These are phyloP conservation scores for Eugnorisma glareosa DNA, from an alignment of 2,888 invertebrate genomes.

Conservation along the genomic window DNA sequence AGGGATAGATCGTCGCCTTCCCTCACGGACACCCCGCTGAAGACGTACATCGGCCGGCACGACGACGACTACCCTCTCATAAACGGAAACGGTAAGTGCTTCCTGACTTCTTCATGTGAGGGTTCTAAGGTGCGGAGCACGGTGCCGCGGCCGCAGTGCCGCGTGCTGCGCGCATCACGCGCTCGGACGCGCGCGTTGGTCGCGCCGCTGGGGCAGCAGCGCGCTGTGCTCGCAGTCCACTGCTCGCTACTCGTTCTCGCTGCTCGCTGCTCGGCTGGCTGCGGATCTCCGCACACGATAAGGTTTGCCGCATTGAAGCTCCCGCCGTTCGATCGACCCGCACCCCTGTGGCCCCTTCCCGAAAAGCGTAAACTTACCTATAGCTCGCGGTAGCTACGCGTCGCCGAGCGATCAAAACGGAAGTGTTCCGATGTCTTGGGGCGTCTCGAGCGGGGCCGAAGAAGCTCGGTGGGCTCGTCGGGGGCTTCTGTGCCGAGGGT, in stretches of 20 bases:
- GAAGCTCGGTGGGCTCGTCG: not conserved
- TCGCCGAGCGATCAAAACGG: constrained; percentile 41
- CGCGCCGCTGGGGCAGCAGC: constrained; percentile 64
- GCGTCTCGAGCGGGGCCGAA: constrained; percentile 32
- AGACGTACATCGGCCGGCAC: constrained; percentile 96
- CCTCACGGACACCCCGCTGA: constrained; percentile 96
- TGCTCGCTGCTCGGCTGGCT: constrained; percentile 46
- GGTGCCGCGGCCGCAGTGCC: constrained; percentile 28
- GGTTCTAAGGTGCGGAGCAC: constrained; percentile 1
- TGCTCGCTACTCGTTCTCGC: constrained; percentile 16
- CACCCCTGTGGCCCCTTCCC: constrained; percentile 74
- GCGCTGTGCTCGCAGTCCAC: constrained; percentile 66
- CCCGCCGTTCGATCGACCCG: constrained; percentile 85
- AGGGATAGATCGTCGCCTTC: constrained; percentile 97
- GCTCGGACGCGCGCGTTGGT: constrained; percentile 59
- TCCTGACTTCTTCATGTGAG: constrained; percentile 39
- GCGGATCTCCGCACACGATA: constrained; percentile 72
- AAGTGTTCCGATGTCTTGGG: constrained; percentile 38
- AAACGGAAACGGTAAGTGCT: constrained; percentile 93
- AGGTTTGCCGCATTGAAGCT: constrained; percentile 86
- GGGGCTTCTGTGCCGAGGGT: constrained; percentile 55
- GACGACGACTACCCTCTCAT: constrained; percentile 95
- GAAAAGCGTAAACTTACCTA: constrained; percentile 72
- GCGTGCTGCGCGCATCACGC: constrained; percentile 66
- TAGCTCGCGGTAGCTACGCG: constrained; percentile 61